Conservation (phyloP, 2,888 invertebrate genomes). For the Drosophila longiperda region DNA sequence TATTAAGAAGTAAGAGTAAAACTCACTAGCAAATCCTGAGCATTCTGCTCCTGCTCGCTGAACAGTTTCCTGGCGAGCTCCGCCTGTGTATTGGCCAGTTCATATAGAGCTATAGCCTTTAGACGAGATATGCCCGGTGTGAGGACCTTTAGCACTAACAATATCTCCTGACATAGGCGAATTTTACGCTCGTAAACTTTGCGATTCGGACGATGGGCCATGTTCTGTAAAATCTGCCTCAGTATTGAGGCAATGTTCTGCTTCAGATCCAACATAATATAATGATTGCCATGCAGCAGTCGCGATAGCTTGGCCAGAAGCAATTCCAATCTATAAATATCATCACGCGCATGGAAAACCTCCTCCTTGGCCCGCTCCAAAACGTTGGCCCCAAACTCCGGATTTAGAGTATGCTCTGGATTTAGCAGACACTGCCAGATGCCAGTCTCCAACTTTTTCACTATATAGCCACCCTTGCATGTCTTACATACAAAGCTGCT, state of each 20-base stretch:
- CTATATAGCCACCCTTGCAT: slow-evolving; percentile 66
- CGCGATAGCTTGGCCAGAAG: slow-evolving; percentile 86
- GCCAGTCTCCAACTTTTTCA: slow-evolving; percentile 44
- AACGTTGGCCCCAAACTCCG: slow-evolving; percentile 85
- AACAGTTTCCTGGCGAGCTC: slow-evolving; percentile 85
- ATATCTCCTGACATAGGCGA: slow-evolving; percentile 88
- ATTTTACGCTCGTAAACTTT: slow-evolving; percentile 88
- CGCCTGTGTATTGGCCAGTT: slow-evolving; percentile 89
- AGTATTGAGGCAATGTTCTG: slow-evolving; percentile 89
- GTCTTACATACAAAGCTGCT: slow-evolving; percentile 85
- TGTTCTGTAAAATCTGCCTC: slow-evolving; percentile 85
- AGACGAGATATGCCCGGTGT: slow-evolving; percentile 86
- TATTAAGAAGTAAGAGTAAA: not conserved
- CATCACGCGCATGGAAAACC: slow-evolving; percentile 84
- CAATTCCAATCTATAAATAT: slow-evolving; percentile 84
- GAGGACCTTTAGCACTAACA: slow-evolving; percentile 88
- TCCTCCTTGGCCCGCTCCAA: slow-evolving; percentile 85
- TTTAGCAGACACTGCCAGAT: slow-evolving; percentile 81
- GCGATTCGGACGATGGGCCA: slow-evolving; percentile 86
- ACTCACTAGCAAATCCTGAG: slow-evolving; percentile 70
- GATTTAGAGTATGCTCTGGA: slow-evolving; percentile 60
- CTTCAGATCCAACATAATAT: slow-evolving; percentile 88
- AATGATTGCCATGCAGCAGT: slow-evolving; percentile 89
- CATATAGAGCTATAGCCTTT: slow-evolving; percentile 90
- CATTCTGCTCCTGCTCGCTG: slow-evolving; percentile 71